phyloP scores from a whole-genome alignment of 2,888 invertebrate species.

The Chloromyia formosa region DNA sequence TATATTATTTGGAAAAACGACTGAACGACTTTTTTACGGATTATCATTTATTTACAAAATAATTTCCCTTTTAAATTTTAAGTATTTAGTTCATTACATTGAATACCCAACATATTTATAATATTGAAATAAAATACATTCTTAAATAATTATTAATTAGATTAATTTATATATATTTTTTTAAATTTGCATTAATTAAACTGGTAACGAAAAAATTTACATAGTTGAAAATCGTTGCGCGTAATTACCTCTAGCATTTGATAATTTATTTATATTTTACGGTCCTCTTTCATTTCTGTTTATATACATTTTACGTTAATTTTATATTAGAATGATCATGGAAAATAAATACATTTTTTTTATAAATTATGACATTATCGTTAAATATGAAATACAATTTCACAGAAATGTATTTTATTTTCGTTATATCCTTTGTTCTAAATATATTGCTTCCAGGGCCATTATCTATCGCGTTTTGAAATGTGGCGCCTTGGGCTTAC shows the following conservation, averaged over 20 bases:
- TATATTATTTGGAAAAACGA: too few species aligned
- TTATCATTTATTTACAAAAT: conserved; percentile 36
- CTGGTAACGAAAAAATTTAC: conserved; percentile 8
- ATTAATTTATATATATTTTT: background rate
- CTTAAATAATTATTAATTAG: background rate
- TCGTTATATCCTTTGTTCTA: background rate
- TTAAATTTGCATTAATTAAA: background rate
- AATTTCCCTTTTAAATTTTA: conserved; percentile 1
- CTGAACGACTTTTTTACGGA: background rate
- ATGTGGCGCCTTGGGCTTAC: background rate
- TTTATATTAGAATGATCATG: conserved; percentile 20
- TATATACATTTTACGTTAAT: background rate
- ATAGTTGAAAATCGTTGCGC: conserved; percentile 13
- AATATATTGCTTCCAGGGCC: background rate
- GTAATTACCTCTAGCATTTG: background rate
- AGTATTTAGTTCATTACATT: conserved; percentile 17
- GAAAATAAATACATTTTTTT: conserved; percentile 41
- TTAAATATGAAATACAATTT: conserved; percentile 48
- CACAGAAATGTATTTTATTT: conserved; percentile 49
- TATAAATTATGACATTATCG: conserved; percentile 42
- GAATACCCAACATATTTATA: conserved; percentile 6
- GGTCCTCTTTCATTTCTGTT: background rate
- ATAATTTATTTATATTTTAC: background rate
- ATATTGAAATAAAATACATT: conserved; percentile 3
- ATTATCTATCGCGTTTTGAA: background rate